Percentiles rank a stretch among this genome's conserved stretches.
These are phyloP conservation scores for Eunapius fragilis DNA, from an alignment of 37 sponge, comb jelly and placozoan species.

Conservation along the genomic window DNA sequence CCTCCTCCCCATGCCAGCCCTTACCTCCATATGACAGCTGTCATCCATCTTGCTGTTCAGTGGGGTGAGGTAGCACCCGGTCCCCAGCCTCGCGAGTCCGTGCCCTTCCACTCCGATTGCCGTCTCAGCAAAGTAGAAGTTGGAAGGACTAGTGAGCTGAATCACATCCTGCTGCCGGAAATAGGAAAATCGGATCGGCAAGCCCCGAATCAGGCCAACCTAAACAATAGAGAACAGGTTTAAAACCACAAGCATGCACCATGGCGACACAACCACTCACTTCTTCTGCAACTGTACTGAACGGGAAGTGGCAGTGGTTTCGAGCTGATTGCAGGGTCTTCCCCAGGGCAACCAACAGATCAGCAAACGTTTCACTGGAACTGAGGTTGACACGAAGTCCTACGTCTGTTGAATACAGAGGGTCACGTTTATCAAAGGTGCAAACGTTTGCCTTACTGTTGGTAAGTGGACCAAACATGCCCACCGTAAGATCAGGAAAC, in stretches of 20 bases:
- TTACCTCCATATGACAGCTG: slow-evolving; percentile 76
- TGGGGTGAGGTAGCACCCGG: slow-evolving; percentile 80
- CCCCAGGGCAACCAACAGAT: slow-evolving; percentile 60
- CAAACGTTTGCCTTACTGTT: slow-evolving; percentile 60
- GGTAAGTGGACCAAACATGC: slow-evolving; percentile 78
- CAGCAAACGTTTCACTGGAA: slow-evolving; percentile 62
- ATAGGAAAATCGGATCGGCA: slow-evolving; percentile 76
- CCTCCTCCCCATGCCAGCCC: too few relatives aligned
- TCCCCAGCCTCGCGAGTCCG: slow-evolving; percentile 76
- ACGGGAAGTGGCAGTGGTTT: slow-evolving; percentile 76
- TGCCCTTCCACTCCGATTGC: slow-evolving; percentile 83
- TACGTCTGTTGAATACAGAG: slow-evolving; percentile 53
- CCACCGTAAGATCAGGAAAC: slow-evolving; percentile 36
- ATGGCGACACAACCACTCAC: slow-evolving; percentile 17
- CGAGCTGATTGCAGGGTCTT: slow-evolving; percentile 33
- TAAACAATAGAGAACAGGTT: slow-evolving; percentile 12
- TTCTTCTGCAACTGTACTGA: slow-evolving; percentile 71
- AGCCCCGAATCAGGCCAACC: slow-evolving; percentile 57
- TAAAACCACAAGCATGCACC: background rate
- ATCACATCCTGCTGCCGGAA: slow-evolving; percentile 40
- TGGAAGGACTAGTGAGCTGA: slow-evolving; percentile 68
- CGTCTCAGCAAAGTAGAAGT: slow-evolving; percentile 85
- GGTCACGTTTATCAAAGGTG: background rate
- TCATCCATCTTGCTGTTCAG: slow-evolving; percentile 79
- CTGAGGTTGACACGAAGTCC: slow-evolving; percentile 75